These are phyloP conservation scores for Ashinkailepas kermadecensis DNA, from an alignment of 2,888 invertebrate genomes.

Conservation along the genomic window DNA sequence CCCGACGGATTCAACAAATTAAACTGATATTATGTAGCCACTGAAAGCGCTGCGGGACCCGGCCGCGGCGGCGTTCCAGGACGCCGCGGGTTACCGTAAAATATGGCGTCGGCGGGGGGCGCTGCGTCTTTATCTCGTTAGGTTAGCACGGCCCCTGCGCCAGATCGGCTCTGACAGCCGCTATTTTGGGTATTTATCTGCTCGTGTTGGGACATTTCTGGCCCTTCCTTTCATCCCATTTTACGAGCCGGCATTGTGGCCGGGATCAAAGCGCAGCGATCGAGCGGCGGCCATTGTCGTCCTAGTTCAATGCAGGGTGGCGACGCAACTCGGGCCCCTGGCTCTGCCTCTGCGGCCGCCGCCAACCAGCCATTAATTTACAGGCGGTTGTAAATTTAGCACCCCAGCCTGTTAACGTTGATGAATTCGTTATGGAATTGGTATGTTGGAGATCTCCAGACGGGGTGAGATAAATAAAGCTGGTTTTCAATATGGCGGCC, in stretches of 20 bases:
- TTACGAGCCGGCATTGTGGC: conserved; percentile 2
- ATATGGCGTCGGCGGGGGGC: conserved; percentile 5
- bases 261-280: conserved; percentile 13
- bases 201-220: conserved; percentile 16
- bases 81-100: background rate
- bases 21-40: conserved; percentile 14
- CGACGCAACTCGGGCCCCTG: background rate
- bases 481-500: conserved; percentile 3
- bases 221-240: conserved; percentile 5
- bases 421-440: conserved; percentile 14
- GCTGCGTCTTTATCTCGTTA: background rate
- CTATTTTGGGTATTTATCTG: conserved; percentile 16
- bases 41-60: background rate
- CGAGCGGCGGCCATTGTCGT: background rate
- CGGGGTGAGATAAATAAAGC: background rate
- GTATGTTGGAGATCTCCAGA: background rate
- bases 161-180: conserved; percentile 5
- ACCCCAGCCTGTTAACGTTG: conserved; percentile 10
- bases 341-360: background rate
- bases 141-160: background rate
- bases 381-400: background rate
- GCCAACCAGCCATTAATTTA: background rate
- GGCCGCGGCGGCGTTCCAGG: background rate
- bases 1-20: background rate
- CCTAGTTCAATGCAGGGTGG: background rate